phyloP scores from a whole-genome alignment of 2,113 vertebrate species.

The Trematomus loennbergii region DNA sequence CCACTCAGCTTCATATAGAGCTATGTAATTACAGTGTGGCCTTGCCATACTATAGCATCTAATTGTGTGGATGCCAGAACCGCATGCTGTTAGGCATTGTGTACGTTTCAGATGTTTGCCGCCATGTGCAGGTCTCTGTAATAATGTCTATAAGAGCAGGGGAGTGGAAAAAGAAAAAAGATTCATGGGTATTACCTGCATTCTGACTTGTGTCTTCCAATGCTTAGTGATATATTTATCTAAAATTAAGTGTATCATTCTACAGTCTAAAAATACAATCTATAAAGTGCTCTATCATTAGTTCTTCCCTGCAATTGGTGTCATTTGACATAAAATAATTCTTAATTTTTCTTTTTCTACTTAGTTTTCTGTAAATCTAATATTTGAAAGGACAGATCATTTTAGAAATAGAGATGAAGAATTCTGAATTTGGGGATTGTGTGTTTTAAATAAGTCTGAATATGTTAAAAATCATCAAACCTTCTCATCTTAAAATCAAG shows the following conservation, averaged over 20 bases:
- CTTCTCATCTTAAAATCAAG: not conserved
- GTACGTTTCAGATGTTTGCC: slow-evolving; percentile 57
- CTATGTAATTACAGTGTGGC: slow-evolving; percentile 69
- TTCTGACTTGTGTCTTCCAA: not conserved
- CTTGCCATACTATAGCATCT: slow-evolving; percentile 58
- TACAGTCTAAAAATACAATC: not conserved
- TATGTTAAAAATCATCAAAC: not conserved
- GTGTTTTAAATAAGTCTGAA: not conserved
- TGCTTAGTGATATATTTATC: not conserved
- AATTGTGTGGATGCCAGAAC: slow-evolving; percentile 65
- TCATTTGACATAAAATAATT: not conserved
- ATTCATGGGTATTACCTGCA: not conserved
- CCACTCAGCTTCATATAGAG: slow-evolving; percentile 59
- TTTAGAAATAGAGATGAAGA: not conserved
- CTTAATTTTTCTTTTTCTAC: not conserved
- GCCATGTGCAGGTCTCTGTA: slow-evolving; percentile 32
- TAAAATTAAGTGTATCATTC: not conserved
- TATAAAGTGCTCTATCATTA: not conserved
- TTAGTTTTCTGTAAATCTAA: no score
- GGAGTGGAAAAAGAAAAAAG: not conserved
- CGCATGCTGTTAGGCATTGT: slow-evolving; percentile 61
- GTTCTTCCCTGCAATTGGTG: not conserved
- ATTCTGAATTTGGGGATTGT: not conserved
- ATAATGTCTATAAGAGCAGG: slow-evolving; percentile 2
- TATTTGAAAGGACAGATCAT: not conserved